Conservation (phyloP, 2,113 vertebrate genomes). For the Platanista minor region DNA sequence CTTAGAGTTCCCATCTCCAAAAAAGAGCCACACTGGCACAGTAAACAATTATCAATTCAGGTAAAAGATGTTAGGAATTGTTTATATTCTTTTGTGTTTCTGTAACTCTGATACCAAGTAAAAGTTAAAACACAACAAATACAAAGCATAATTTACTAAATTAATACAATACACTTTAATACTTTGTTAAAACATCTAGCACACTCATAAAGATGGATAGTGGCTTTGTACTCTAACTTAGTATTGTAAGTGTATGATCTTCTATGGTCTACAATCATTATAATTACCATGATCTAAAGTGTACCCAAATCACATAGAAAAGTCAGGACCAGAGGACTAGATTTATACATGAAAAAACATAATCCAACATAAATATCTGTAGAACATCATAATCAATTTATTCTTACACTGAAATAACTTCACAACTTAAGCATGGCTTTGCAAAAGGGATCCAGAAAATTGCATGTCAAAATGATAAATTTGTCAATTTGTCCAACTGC, state of each 20-base stretch:
- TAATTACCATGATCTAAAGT: background rate
- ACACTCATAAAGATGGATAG: background rate
- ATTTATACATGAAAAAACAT: conserved; percentile 21
- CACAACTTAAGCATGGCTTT: conserved; percentile 66
- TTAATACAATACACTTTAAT: background rate
- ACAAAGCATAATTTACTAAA: background rate
- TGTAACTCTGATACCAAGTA: background rate
- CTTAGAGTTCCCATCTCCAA: background rate
- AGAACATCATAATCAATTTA: conserved; percentile 68
- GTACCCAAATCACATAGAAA: conserved; percentile 20
- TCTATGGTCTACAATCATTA: background rate
- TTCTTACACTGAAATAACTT: conserved; percentile 68
- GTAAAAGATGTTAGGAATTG: background rate
- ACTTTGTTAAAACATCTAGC: background rate
- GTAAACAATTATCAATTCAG: background rate
- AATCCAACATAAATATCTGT: conserved; percentile 53
- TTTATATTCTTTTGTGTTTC: background rate
- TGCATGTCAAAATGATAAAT: conserved; percentile 80
- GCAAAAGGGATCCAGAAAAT: conserved; percentile 76
- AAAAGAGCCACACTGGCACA: background rate
- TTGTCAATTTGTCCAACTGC: conserved; percentile 75
- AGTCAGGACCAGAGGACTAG: background rate
- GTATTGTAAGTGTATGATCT: background rate
- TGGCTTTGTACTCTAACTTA: background rate
- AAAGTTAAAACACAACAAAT: background rate